phyloP scores from a whole-genome alignment of 2,797 vertebrate species.

The Setipinna tenuifilis region DNA sequence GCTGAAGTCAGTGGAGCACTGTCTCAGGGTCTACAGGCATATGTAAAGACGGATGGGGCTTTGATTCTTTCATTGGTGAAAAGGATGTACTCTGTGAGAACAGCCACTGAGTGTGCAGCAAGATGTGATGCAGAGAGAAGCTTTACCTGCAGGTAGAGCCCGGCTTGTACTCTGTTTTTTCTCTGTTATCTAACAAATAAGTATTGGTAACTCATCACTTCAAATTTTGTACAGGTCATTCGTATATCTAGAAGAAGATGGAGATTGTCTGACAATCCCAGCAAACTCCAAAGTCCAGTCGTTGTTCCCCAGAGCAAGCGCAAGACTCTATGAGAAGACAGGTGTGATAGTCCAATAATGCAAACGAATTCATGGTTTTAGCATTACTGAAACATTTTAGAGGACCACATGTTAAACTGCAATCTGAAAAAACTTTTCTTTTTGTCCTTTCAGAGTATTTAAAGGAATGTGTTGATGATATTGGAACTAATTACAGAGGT shows the following conservation, averaged over 20 bases:
- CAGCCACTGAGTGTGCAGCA: conserved; percentile 59
- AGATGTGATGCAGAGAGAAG: conserved; percentile 68
- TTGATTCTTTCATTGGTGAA: conserved; percentile 67
- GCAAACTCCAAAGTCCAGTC: conserved; percentile 82
- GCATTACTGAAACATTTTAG: no score
- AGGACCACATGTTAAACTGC: no score
- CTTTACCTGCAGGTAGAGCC: conserved; percentile 73
- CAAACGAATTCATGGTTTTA: not conserved
- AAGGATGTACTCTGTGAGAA: conserved; percentile 52
- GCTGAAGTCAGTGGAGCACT: conserved; percentile 45
- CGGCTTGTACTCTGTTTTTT: not conserved
- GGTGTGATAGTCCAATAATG: conserved; percentile 62
- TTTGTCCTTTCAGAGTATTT: conserved; percentile 78
- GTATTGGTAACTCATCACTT: not conserved
- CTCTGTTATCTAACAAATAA: not conserved
- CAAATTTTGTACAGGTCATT: conserved; percentile 77
- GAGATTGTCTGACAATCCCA: conserved; percentile 80
- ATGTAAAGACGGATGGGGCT: conserved; percentile 73
- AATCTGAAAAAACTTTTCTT: not conserved
- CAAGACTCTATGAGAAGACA: conserved; percentile 85
- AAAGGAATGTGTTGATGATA: conserved; percentile 82
- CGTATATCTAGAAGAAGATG: conserved; percentile 83
- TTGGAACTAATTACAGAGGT: conserved; percentile 86
- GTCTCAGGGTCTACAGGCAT: conserved; percentile 57
- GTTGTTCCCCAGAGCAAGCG: conserved; percentile 73